Base-by-base conservation (phyloP, 2,113 vertebrate species). In the Jaculus jaculus region DNA sequence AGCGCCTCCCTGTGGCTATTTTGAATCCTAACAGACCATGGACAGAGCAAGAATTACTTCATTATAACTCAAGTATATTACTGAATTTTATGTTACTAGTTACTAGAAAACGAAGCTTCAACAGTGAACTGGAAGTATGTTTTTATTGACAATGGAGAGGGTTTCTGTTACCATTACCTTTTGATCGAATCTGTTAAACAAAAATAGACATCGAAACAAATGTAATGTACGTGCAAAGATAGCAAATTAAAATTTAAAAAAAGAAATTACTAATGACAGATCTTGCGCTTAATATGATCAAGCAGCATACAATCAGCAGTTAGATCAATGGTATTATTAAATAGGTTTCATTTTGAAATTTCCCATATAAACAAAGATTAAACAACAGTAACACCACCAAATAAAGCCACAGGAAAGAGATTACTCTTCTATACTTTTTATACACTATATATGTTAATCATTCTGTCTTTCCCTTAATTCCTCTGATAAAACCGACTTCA, bases 141-240 rank as follows among this genome's bases (percentile, higher is more conserved):
- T 98, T 99, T 99, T 99, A 99, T 99, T 99, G 98, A 99, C 98
- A 99, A 98, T 96, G 98, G 98, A 98, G 96, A 97, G 97, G 98
- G 98, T 97, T 98, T 98, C 98, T 98, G 98, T 99, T 98, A 99
- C 98, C 99, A 99, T 99, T 98, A 98, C 91, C 95, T 97, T 98
- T 99, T 98, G 98, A 99, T 98, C 97, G 97, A 99, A 89, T 98
- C 97, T 97, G 97, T 97, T 97, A 97, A 98, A 98, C 97, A 98
- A 99, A 99, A 99, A 86, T 84, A 98, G 98, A 98, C 98, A 98
- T 98, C 97, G 97, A 98, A 99, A 98, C 98, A 99, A 99, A 98
- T 98, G 97, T 98, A 97, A 98, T 98, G 98, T 98, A 98, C 98
- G 98, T 99, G 99, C 99, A 99, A 99, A 99, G 98, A 97, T 96